Conservation (phyloP, 2,888 invertebrate genomes). For the Aproaerema taeniolella region DNA sequence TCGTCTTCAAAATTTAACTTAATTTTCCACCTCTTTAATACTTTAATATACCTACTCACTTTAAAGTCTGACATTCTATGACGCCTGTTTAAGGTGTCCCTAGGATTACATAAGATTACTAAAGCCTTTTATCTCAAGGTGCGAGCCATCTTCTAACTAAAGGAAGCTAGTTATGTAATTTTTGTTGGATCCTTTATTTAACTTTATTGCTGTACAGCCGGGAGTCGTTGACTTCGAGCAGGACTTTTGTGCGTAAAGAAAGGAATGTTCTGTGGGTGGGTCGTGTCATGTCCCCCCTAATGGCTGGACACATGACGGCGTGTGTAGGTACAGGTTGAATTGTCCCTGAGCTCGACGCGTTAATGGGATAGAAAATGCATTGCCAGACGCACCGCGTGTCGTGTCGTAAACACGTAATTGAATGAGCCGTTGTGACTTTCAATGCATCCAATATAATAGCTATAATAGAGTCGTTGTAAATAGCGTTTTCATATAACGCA, state of each 20-base stretch:
- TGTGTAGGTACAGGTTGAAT: slow-evolving; percentile 19
- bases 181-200: slow-evolving; percentile 26
- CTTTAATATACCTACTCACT: too few relatives aligned
- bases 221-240: slow-evolving; percentile 37
- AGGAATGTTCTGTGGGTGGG: slow-evolving; percentile 33
- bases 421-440: slow-evolving; percentile 15
- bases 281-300: slow-evolving; percentile 21
- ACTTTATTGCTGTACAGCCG: slow-evolving; percentile 23
- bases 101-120: slow-evolving; percentile 31
- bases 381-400: slow-evolving; percentile 12
- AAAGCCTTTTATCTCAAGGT: slow-evolving; percentile 29
- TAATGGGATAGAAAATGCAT: slow-evolving; percentile 18
- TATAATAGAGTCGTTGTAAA: slow-evolving; percentile 2
- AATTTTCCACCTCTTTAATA: too few relatives aligned
- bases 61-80: too few relatives aligned
- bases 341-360: slow-evolving; percentile 20
- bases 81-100: too few relatives aligned
- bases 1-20: too few relatives aligned
- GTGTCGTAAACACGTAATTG: slow-evolving; percentile 19
- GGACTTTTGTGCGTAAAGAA: slow-evolving; percentile 33
- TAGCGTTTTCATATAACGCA: too few relatives aligned
- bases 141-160: slow-evolving; percentile 21
- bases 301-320: slow-evolving; percentile 27
- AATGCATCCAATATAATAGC: slow-evolving; percentile 12
- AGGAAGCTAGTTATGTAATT: slow-evolving; percentile 33